Evolutionary conservation across 2,797 vertebrate genomes (phyloP).

Genomic region (Carapus acus): DNA sequence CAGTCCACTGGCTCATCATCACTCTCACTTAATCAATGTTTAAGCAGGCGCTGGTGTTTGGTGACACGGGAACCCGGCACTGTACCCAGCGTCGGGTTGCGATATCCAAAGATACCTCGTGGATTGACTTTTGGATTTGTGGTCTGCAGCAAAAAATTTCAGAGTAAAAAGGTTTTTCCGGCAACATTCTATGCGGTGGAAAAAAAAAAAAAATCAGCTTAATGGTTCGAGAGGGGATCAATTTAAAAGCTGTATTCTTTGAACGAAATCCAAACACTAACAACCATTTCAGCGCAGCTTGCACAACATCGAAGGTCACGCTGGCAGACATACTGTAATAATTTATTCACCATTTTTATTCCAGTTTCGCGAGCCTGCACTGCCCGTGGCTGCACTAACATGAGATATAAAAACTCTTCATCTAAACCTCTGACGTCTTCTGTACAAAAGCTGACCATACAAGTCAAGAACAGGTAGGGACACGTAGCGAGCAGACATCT

Average conservation of each 20-base stretch:
- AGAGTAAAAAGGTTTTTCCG: not conserved
- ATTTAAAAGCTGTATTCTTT: too few species aligned
- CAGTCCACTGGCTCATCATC: constrained; percentile 21
- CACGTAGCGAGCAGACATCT: too few species aligned
- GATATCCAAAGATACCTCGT: constrained; percentile 19
- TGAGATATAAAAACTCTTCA: too few species aligned
- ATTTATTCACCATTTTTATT: not conserved
- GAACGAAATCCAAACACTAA: too few species aligned
- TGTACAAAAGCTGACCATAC: too few species aligned
- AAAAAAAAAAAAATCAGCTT: not conserved
- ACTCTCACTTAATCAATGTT: constrained; percentile 62
- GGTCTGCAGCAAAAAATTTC: not conserved
- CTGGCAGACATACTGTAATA: not conserved
- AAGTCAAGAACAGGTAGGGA: too few species aligned
- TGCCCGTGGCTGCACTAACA: too few species aligned
- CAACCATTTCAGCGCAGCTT: too few species aligned
- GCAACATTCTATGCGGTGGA: not conserved
- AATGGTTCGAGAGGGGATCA: too few species aligned
- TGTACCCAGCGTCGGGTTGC: constrained; percentile 35
- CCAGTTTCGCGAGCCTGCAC: not conserved
- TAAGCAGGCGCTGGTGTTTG: constrained; percentile 52
- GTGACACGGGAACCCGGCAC: constrained; percentile 29
- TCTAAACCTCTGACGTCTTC: too few species aligned
- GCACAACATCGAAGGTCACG: not conserved
- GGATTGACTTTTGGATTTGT: constrained; percentile 32